Conservation (phyloP, 2,888 invertebrate species). For the Cephus runcator region DNA sequence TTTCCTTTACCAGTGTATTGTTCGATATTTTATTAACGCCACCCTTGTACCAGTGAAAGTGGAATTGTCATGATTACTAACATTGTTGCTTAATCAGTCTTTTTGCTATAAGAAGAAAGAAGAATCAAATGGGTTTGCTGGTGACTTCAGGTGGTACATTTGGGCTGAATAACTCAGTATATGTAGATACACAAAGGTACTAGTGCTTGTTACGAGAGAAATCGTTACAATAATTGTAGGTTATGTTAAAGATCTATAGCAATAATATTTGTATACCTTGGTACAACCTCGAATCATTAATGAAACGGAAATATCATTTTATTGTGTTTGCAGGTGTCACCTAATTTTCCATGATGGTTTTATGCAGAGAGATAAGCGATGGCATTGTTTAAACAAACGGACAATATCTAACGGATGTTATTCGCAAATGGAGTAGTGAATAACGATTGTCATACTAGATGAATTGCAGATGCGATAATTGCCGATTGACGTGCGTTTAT, state of each 20-base stretch:
- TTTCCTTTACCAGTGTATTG: background rate
- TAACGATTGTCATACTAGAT: background rate
- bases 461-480: background rate
- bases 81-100: background rate
- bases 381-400: background rate
- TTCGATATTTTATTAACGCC: background rate
- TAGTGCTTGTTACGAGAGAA: background rate
- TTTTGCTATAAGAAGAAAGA: too few relatives aligned
- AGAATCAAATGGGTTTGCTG: too few relatives aligned
- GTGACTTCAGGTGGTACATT: too few relatives aligned
- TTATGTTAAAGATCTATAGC: background rate
- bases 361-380: background rate
- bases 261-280: background rate
- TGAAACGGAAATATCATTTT: background rate
- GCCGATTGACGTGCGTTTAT: background rate
- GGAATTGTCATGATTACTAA: background rate
- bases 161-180: too few relatives aligned
- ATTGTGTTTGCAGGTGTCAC: constrained; percentile 48
- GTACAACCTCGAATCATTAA: background rate
- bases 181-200: background rate
- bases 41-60: background rate
- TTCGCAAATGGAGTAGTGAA: background rate
- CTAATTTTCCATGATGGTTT: constrained; percentile 38
- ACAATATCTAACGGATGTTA: background rate
- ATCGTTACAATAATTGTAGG: background rate